Conservation (phyloP, 2,113 vertebrate species). For the Podarcis muralis region DNA sequence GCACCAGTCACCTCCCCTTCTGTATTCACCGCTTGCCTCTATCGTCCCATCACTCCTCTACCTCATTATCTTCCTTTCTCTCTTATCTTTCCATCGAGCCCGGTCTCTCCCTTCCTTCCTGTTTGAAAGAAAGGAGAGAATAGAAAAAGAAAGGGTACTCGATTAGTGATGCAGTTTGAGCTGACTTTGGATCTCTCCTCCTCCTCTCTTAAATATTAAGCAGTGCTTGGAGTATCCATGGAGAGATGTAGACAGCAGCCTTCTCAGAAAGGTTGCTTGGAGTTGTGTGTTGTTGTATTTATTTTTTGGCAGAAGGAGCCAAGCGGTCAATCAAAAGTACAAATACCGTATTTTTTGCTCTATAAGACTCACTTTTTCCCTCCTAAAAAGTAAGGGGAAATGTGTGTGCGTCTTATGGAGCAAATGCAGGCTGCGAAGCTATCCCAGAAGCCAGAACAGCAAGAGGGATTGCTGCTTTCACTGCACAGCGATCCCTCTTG, state of each 20-base stretch:
- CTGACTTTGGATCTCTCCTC: background rate
- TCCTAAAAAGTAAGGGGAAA: too few species aligned
- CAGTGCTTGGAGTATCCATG: background rate
- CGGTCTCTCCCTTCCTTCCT: background rate
- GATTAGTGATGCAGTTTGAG: conserved; percentile 3
- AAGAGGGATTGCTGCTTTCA: too few species aligned
- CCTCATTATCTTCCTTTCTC: conserved; percentile 2
- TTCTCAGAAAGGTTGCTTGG: conserved; percentile 29
- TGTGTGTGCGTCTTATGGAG: too few species aligned
- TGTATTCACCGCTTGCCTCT: background rate
- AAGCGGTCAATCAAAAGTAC: conserved; percentile 14
- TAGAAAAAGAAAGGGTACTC: background rate
- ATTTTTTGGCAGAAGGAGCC: conserved; percentile 13
- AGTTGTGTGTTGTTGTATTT: background rate
- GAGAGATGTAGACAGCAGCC: background rate
- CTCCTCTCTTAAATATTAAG: conserved; percentile 14
- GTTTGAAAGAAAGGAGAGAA: background rate
- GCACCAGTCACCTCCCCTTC: background rate
- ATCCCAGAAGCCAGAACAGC: too few species aligned
- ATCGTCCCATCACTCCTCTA: background rate
- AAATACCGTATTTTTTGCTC: too few species aligned
- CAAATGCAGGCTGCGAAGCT: too few species aligned
- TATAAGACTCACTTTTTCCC: too few species aligned
- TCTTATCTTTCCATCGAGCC: background rate
- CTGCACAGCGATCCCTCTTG: too few species aligned